Evolutionary conservation across 2,888 invertebrate genomes (phyloP).

Genomic region (Lacanobia oleracea): DNA sequence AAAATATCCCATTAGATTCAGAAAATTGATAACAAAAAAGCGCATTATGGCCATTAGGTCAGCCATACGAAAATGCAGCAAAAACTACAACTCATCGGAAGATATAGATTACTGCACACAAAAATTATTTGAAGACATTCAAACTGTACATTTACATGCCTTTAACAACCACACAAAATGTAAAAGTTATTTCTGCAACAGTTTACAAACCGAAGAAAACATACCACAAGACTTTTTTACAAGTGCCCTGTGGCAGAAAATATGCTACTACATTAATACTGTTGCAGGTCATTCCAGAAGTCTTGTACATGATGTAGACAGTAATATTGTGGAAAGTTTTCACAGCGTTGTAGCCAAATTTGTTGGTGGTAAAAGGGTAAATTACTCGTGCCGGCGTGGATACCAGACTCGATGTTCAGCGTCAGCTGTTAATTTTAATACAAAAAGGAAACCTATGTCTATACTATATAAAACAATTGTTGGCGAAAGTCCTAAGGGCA

Average conservation of each 20-base stretch:
- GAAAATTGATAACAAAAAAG: no score
- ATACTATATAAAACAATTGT: constrained; percentile 15
- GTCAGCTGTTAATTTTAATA: no score
- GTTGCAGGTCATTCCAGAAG: constrained; percentile 15
- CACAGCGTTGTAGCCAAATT: no score
- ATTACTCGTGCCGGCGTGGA: no score
- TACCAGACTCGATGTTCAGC: no score
- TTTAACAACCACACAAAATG: constrained; percentile 16
- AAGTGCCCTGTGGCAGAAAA: constrained; percentile 19
- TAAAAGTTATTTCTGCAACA: constrained; percentile 24
- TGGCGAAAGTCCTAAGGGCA: constrained; percentile 9
- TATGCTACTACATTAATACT: not conserved
- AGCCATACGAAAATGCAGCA: no score
- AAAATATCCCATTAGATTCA: no score
- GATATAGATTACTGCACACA: constrained; percentile 8
- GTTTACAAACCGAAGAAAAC: not conserved
- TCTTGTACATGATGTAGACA: no score
- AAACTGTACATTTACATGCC: constrained; percentile 8
- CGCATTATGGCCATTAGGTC: constrained; percentile 12
- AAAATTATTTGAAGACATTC: constrained; percentile 2
- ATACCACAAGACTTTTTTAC: constrained; percentile 11
- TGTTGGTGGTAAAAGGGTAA: no score
- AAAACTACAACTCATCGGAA: constrained; percentile 4
- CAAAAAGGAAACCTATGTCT: no score
- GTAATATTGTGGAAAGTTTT: no score